Evolutionary conservation across 2,113 vertebrate genomes (phyloP), one percentile per base, ranked within the genome.

Genomic region (Epinephelus fuscoguttatus): DNA sequence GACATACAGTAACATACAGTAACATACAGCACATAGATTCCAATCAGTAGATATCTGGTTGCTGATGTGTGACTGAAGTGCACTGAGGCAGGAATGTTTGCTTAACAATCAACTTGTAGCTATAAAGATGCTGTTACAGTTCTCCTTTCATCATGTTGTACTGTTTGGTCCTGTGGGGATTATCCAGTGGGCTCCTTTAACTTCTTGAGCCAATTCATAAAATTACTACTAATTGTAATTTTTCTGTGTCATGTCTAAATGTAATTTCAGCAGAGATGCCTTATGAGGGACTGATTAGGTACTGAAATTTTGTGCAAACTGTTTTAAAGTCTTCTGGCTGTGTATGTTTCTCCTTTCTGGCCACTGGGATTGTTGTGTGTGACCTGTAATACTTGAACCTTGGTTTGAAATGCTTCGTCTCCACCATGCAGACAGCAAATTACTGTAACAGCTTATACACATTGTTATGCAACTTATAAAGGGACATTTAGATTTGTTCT

Each of bases 321-420:
- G 42, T 75, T 14, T 66, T 40, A 53, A 42, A 50, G 53, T 75
- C 9, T 17, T 21, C 19, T 71, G 68, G n/a, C 52, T 61, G 50
- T 68, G 75, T 57, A 23, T 67, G 42, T 45, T 45, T 45, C 8
- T 45, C 30, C 19, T 59, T 57, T 23, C n/a, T 75, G 70, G 49
- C n/a, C 67, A 78, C 63, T 67, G 47, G 47, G 21, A 27, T 63
- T 70, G 42, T 33, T 75, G 21, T 77, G 60, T 84, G 73, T 77
- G 11, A 82, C 81, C 77, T 88, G 67, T 80, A 61, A 81, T 69
- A 88, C 71, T 88, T 90, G 75, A 90, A 84, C 42, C 23, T 64
- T 52, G 25, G 47, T 87, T 86, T 81, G 30, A 83, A 83, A 70
- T 1, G 6, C 56, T 77, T 84, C 6, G 81, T 79, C 23, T 78